These are phyloP conservation scores for Amblyteles armatorius DNA, from an alignment of 2,888 invertebrate genomes.

Conservation along the genomic window DNA sequence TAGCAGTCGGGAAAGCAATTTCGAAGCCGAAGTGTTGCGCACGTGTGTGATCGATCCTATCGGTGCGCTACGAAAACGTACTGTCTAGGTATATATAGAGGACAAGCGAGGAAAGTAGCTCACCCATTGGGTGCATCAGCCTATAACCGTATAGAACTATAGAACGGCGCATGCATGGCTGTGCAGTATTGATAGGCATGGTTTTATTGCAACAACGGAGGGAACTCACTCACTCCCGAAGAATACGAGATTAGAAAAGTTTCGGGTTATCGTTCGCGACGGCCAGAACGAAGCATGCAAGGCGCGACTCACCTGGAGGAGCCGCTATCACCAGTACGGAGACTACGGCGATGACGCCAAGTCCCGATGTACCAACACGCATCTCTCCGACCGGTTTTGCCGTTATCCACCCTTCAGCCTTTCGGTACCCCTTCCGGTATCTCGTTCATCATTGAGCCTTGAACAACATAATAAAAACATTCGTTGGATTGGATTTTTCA, in stretches of 20 bases:
- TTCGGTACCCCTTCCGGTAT: slow-evolving; percentile 80
- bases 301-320: slow-evolving; percentile 72
- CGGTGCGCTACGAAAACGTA: slow-evolving; percentile 38
- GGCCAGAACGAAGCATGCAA: slow-evolving; percentile 17
- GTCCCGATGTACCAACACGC: slow-evolving; percentile 78
- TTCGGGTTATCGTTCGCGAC: background rate
- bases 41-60: slow-evolving; percentile 63
- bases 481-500: background rate
- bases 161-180: background rate
- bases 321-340: slow-evolving; percentile 77
- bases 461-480: slow-evolving; percentile 48
- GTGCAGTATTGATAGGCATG: slow-evolving; percentile 7
- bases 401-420: slow-evolving; percentile 78
- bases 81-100: slow-evolving; percentile 43
- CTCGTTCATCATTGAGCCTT: slow-evolving; percentile 75
- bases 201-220: background rate
- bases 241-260: slow-evolving; percentile 32
- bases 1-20: slow-evolving; percentile 68
- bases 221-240: slow-evolving; percentile 28
- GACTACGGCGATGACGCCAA: slow-evolving; percentile 82
- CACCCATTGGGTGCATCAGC: slow-evolving; percentile 32
- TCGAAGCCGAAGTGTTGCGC: slow-evolving; percentile 63
- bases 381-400: slow-evolving; percentile 73
- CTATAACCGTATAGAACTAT: slow-evolving; percentile 10
- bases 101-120: slow-evolving; percentile 52